These are phyloP conservation scores for Phycodurus eques DNA, from an alignment of 2,113 vertebrate genomes.

Conservation along the genomic window DNA sequence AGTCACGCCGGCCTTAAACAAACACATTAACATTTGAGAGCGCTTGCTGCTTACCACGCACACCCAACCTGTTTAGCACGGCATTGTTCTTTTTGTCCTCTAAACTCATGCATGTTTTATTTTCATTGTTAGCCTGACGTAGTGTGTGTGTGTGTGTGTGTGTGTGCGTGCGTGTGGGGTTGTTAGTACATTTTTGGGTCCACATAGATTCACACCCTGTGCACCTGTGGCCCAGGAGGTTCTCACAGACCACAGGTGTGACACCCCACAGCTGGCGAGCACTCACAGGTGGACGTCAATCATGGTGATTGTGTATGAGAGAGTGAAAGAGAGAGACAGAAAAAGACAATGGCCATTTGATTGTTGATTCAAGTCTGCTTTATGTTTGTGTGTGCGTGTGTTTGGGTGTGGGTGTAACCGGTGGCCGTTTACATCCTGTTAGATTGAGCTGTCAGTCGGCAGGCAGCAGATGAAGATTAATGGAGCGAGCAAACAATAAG, in stretches of 20 bases:
- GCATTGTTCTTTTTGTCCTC: neutral
- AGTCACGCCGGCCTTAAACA: conserved; percentile 62
- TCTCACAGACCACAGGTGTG: conserved; percentile 70
- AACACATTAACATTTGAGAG: conserved; percentile 57
- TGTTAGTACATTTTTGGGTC: neutral
- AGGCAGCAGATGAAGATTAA: conserved; percentile 99
- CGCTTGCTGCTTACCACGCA: neutral
- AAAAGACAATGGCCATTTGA: conserved; percentile 79
- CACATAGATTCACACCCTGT: neutral
- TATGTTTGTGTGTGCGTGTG: conserved; percentile 34
- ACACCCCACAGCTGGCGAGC: conserved; percentile 76
- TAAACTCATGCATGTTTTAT: conserved; percentile 7
- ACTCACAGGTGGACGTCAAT: conserved; percentile 83
- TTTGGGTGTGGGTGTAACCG: conserved; percentile 41
- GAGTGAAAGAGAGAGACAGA: conserved; percentile 57
- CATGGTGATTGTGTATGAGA: conserved; percentile 63
- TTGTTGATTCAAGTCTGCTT: conserved; percentile 74
- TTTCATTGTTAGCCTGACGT: conserved; percentile 3
- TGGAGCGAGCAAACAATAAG: conserved; percentile 95
- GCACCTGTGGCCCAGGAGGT: conserved; percentile 77
- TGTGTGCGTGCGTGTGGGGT: neutral
- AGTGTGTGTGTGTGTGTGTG: conserved; percentile 2
- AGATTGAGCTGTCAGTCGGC: conserved; percentile 98
- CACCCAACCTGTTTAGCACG: conserved; percentile 4
- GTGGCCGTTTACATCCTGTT: conserved; percentile 90